These are phyloP conservation scores for Symphodus melops DNA, from an alignment of 2,113 vertebrate species.

Conservation along the genomic window DNA sequence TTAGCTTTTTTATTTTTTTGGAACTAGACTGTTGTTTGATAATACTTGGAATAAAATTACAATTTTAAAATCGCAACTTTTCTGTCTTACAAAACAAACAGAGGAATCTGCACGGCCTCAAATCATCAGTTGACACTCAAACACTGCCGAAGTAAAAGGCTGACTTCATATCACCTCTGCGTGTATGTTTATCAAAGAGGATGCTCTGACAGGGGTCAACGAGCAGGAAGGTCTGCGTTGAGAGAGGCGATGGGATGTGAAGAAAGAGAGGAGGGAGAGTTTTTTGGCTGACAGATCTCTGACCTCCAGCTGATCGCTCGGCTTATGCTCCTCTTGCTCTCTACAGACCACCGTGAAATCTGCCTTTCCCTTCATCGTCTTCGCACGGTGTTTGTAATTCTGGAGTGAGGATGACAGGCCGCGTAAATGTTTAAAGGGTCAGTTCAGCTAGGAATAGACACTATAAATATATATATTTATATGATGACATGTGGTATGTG, in stretches of 20 bases:
- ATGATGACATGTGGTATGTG: too few relatives aligned
- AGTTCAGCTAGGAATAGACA: too few relatives aligned
- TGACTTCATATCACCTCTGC: not conserved
- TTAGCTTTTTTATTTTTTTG: not conserved
- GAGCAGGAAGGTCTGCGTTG: constrained; percentile 4
- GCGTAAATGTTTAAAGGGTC: too few relatives aligned
- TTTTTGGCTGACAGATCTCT: constrained; percentile 6
- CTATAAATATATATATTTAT: too few relatives aligned
- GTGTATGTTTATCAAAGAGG: constrained; percentile 11
- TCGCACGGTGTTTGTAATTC: not conserved
- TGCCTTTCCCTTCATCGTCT: not conserved
- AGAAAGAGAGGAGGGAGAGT: not conserved
- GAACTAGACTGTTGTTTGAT: not conserved
- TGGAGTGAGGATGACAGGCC: not conserved
- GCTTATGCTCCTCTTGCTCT: not conserved
- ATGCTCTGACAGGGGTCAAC: not conserved
- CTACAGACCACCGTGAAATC: constrained; percentile 1
- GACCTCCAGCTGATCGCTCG: not conserved
- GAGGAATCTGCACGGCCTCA: not conserved
- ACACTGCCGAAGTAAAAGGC: not conserved
- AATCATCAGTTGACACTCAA: not conserved
- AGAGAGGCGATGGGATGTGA: constrained; percentile 11
- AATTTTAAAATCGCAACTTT: not conserved
- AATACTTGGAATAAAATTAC: not conserved
- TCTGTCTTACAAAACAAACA: not conserved